Evolutionary conservation across 2,888 invertebrate species (phyloP), one percentile per base, ranked within the genome.

Genomic region (Lasioglossum vierecki): DNA sequence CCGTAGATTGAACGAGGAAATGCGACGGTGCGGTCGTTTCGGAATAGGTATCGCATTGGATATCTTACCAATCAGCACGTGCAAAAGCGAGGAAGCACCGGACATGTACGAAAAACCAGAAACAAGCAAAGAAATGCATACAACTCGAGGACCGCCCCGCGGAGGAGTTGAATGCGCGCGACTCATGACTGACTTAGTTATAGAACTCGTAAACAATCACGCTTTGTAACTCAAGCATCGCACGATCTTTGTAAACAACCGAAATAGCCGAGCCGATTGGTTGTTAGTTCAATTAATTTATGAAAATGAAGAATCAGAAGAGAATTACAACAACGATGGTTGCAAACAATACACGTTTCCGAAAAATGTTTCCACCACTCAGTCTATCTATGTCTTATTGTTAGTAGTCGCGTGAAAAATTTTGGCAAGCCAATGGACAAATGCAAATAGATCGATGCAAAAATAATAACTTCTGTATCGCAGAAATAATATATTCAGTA

Each of bases 1-100:
- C 18, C 83, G 1, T 89, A 97, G 97, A 92, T 95, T 97, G 87
- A 95, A 96, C 83, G 95, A 96, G 53, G 97, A 97, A 89, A 96
- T 97, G 90, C 96, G 96, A 90, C 95, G 96, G 22, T 96, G 96
- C 90, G 96, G 97, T 11, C 96, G 96, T 72, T 97, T 97, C 89
- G 97, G 97, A 0, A 95, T 97, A 4, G 97, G 97, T 1, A 94
- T 97, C 15, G 97, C 97, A 0, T 91, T 97, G 87, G 97, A 97
- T 90, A 97, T 97, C 95, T 96, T 97, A 86, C 97, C 97, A 1
- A 97, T 97, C 74, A 96, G 96, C 93, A 97, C 96, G 0, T 97
- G 97, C 84, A 96, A 97, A 76, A 97, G 97, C 74, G 96, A 96
- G 79, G 97, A 97, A 92, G 97, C 97, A 0, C 97, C 97, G 0